Conservation (phyloP, 2,888 invertebrate species). For the Andrena camellia region DNA sequence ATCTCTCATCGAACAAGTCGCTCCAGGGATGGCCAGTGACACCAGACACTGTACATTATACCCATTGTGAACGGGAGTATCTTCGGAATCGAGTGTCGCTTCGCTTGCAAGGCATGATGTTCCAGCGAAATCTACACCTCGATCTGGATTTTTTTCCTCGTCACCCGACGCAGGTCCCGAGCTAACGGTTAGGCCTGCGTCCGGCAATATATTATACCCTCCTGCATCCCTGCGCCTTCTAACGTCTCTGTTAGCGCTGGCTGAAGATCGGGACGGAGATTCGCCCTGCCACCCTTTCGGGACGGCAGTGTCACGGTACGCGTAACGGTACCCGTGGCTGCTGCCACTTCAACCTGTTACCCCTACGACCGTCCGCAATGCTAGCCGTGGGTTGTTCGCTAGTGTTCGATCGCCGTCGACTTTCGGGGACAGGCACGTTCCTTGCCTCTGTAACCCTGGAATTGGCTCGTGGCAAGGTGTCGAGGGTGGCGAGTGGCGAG, state of each 20-base stretch:
- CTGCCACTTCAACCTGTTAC: slow-evolving; percentile 58
- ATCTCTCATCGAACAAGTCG: slow-evolving; percentile 46
- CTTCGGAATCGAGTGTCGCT: slow-evolving; percentile 53
- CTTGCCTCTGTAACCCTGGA: neutral
- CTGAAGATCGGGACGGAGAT: slow-evolving; percentile 72
- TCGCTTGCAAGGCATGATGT: slow-evolving; percentile 50
- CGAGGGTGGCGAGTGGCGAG: slow-evolving; percentile 7
- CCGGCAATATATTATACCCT: slow-evolving; percentile 77
- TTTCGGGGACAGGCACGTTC: neutral
- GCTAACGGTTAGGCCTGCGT: slow-evolving; percentile 75
- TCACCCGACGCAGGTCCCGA: slow-evolving; percentile 53
- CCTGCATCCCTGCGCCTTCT: slow-evolving; percentile 60
- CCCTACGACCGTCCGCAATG: slow-evolving; percentile 8
- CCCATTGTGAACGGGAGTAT: slow-evolving; percentile 36
- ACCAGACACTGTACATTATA: slow-evolving; percentile 29
- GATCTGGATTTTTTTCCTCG: slow-evolving; percentile 65
- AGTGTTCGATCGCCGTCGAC: too few species aligned
- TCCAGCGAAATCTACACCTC: slow-evolving; percentile 60
- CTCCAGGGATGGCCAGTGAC: slow-evolving; percentile 7
- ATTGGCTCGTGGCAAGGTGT: slow-evolving; percentile 10
- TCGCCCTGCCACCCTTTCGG: slow-evolving; percentile 51
- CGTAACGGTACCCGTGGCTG: slow-evolving; percentile 58
- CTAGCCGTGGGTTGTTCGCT: neutral
- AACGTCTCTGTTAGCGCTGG: slow-evolving; percentile 75
- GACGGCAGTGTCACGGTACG: slow-evolving; percentile 51